A percentile compares a stretch with the other conserved stretches of the same genome.
phyloP scores from a whole-genome alignment of 2,113 vertebrate species.

The Stigmatopora argus region DNA sequence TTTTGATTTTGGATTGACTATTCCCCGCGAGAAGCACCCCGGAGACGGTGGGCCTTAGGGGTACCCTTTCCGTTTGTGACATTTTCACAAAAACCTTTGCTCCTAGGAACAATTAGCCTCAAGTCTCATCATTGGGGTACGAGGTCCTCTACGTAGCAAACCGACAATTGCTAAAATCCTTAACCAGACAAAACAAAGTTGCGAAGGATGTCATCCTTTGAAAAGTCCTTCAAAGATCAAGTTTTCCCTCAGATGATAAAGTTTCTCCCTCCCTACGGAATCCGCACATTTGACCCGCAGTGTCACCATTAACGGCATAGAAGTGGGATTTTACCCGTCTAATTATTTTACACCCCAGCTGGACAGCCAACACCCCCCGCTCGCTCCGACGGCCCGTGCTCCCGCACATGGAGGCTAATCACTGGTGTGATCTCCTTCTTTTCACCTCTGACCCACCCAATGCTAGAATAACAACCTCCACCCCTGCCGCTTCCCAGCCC shows the following conservation, averaged over 20 bases:
- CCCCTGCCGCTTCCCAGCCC: conserved; percentile 40
- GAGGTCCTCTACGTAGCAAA: not conserved
- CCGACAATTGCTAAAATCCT: not conserved
- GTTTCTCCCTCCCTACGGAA: not conserved
- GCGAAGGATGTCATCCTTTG: not conserved
- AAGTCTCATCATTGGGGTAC: not conserved
- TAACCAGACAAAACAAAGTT: not conserved
- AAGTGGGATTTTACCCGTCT: conserved; percentile 17
- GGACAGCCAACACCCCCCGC: conserved; percentile 22
- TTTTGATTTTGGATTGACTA: conserved; percentile 2
- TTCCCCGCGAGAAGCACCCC: not conserved
- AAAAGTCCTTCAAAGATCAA: conserved; percentile 3
- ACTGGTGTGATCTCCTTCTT: conserved; percentile 60
- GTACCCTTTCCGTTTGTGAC: not conserved
- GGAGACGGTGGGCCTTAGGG: not conserved
- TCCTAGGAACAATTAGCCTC: not conserved
- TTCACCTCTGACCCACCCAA: conserved; percentile 62
- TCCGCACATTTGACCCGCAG: conserved; percentile 17
- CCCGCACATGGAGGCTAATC: conserved; percentile 58
- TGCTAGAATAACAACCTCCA: conserved; percentile 68
- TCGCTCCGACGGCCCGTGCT: conserved; percentile 22
- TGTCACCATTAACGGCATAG: conserved; percentile 10
- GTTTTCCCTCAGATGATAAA: not conserved
- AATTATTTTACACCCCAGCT: conserved; percentile 55
- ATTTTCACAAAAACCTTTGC: not conserved